phyloP scores from a whole-genome alignment of 2,797 vertebrate species.

The Sphaeramia orbicularis region DNA sequence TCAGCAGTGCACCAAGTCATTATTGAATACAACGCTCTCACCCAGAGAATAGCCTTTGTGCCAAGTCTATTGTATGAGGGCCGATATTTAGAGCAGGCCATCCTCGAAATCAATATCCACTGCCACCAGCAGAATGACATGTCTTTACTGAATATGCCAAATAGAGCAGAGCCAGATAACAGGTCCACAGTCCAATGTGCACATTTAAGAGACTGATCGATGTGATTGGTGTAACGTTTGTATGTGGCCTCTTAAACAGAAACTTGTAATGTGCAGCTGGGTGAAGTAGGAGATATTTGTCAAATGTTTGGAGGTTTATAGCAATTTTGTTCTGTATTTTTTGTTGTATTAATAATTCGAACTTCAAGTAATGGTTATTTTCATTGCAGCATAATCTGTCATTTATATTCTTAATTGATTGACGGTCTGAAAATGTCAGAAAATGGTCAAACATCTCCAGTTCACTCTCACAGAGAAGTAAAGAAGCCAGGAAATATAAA shows the following conservation, averaged over 20 bases:
- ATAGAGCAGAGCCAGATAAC: constrained; percentile 65
- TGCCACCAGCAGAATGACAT: constrained; percentile 76
- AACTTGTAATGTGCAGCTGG: constrained; percentile 1
- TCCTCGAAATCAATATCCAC: constrained; percentile 77
- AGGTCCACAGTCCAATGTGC: constrained; percentile 59
- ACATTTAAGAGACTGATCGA: constrained; percentile 56
- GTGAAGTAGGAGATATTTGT: neutral
- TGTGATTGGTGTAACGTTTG: constrained; percentile 37
- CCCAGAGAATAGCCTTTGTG: constrained; percentile 70
- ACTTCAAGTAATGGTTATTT: no score
- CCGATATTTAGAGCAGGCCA: constrained; percentile 70
- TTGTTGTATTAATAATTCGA: no score
- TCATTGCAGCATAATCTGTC: no score
- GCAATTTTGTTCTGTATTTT: no score
- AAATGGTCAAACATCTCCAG: no score
- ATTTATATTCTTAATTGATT: no score
- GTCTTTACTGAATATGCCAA: constrained; percentile 70
- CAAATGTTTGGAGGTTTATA: neutral
- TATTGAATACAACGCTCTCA: constrained; percentile 58
- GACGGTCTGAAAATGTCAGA: no score
- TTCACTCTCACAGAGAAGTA: no score
- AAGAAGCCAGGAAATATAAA: no score
- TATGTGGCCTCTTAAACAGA: constrained; percentile 33
- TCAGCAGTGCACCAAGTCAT: constrained; percentile 31
- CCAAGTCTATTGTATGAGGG: constrained; percentile 53